phyloP scores from a whole-genome alignment of 2,888 invertebrate species.

The Muscina levida region DNA sequence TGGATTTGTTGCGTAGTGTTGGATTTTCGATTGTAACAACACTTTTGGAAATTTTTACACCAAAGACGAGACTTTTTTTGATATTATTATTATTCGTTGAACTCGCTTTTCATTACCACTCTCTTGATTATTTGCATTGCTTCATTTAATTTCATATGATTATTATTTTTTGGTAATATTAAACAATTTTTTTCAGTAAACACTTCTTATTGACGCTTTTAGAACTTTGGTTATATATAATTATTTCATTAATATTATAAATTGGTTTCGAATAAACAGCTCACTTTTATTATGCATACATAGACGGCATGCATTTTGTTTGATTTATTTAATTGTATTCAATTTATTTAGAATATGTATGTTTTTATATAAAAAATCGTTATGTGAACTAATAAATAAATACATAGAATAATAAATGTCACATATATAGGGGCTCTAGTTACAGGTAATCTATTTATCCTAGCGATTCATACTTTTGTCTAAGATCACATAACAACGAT shows the following conservation, averaged over 20 bases:
- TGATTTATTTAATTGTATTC: background rate
- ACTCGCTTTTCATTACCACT: constrained; percentile 23
- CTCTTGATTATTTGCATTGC: constrained; percentile 11
- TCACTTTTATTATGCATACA: background rate
- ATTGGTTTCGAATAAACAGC: background rate
- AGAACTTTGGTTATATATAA: constrained; percentile 53
- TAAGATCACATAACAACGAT: too few species aligned
- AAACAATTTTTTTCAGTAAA: constrained; percentile 54
- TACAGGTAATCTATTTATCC: too few species aligned
- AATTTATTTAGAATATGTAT: background rate
- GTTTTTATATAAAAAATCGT: constrained; percentile 12
- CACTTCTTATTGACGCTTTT: constrained; percentile 67
- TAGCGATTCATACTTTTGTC: too few species aligned
- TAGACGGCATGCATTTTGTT: background rate
- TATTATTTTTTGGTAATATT: too few species aligned
- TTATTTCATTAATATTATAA: background rate
- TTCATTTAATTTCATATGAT: constrained; percentile 19
- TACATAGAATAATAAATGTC: too few species aligned
- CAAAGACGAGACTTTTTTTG: background rate
- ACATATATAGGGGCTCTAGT: too few species aligned
- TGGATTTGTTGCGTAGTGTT: constrained; percentile 13
- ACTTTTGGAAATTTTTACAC: constrained; percentile 32
- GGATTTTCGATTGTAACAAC: constrained; percentile 3
- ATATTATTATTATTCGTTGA: constrained; percentile 30
- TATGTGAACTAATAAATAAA: background rate